These are phyloP conservation scores for Diarsia rubi DNA, from an alignment of 2,888 invertebrate species.

Conservation along the genomic window DNA sequence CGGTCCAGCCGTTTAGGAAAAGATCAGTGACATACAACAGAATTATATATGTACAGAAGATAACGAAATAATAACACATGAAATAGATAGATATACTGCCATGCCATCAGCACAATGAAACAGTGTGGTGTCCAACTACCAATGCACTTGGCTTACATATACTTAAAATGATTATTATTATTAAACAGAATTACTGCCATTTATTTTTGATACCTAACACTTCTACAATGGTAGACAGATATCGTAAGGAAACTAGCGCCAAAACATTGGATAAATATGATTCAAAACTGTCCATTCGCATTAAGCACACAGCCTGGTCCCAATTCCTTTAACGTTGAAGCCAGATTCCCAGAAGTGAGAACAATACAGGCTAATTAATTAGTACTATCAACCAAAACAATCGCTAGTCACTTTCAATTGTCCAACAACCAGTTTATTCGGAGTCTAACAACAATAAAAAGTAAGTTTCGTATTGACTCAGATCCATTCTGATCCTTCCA, in stretches of 20 bases:
- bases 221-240: not conserved
- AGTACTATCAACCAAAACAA: constrained; percentile 19
- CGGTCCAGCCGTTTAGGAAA: too few relatives aligned
- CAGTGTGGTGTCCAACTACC: too few relatives aligned
- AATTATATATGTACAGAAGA: too few relatives aligned
- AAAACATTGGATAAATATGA: not conserved
- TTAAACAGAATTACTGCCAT: not conserved
- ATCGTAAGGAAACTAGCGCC: not conserved
- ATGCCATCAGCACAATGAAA: too few relatives aligned
- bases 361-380: not conserved
- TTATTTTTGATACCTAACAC: not conserved
- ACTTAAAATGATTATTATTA: too few relatives aligned
- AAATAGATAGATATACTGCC: too few relatives aligned
- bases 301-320: not conserved
- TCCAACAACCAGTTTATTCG: constrained; percentile 74
- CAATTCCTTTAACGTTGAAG: not conserved
- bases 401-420: constrained; percentile 59
- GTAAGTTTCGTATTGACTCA: constrained; percentile 82
- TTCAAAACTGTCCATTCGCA: not conserved
- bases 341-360: not conserved
- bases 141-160: too few relatives aligned
- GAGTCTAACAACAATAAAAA: constrained; percentile 82
- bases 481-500: constrained; percentile 83
- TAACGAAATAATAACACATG: too few relatives aligned
- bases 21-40: too few relatives aligned